Evolutionary conservation across 2,113 vertebrate genomes (phyloP).

Genomic region (Octodon degus): DNA sequence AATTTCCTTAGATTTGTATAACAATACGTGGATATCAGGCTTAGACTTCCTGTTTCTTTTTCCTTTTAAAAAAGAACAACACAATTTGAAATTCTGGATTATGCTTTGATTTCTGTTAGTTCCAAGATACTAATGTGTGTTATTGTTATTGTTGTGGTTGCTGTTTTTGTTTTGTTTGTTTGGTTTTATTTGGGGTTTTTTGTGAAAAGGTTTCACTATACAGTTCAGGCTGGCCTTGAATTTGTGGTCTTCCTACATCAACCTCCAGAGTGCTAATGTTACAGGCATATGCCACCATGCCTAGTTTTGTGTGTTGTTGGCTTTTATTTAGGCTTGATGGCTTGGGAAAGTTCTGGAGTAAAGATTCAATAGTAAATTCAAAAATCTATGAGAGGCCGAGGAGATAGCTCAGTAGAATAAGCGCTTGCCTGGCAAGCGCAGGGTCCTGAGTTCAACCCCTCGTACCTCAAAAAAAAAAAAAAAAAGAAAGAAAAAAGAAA

Average conservation of each 20-base stretch:
- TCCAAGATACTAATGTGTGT: background rate
- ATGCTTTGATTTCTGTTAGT: background rate
- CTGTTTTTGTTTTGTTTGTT: background rate
- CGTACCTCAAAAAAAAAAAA: too few species aligned
- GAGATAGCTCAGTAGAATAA: too few species aligned
- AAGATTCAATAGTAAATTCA: background rate
- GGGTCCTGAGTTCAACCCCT: too few species aligned
- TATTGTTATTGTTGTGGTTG: background rate
- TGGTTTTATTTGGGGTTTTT: background rate
- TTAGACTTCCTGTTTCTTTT: background rate
- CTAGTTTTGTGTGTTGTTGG: background rate
- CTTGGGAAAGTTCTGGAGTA: background rate
- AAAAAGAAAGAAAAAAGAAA: too few species aligned
- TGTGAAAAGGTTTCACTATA: background rate
- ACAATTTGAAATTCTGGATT: background rate
- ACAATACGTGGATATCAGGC: background rate
- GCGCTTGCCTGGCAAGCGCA: too few species aligned
- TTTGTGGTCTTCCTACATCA: background rate
- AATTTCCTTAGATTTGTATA: background rate
- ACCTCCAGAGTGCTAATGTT: background rate
- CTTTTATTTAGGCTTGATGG: background rate
- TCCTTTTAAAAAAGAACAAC: background rate
- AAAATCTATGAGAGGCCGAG: background rate
- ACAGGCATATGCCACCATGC: background rate
- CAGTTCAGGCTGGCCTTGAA: background rate